Base-by-base conservation (phyloP, 2,113 vertebrate genomes). In the Pseudopipra pipra region DNA sequence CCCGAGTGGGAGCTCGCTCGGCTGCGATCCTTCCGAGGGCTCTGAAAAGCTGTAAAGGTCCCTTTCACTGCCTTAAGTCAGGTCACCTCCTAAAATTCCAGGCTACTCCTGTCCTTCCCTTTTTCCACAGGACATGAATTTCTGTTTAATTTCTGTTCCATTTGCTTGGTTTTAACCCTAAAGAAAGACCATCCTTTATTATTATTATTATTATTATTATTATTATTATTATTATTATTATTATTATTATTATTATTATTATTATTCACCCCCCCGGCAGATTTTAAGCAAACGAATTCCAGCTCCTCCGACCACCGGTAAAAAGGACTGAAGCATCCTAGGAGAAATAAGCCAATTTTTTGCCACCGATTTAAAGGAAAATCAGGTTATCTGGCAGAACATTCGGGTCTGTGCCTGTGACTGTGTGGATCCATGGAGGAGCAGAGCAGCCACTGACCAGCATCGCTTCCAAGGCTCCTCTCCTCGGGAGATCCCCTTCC, bases 401-500 rank as follows among this genome's bases (percentile, higher is more conserved):
- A 7, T 3, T 30, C 24, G 44, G 5, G 31, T 67, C 52, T 14
- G 47, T 54, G 81, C 70, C n/a, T 22, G 56, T 9, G 62, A 12
- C 77, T 55, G 66, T 3, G 59, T 28, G 92, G 78, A 71, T 31
- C 49, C 30, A 46, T 0, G 4, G 28, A 58, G 67, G 70, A n/a
- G 51, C 3, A 22, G 31, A 25, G 61, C 65, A 65, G 65, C 51
- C 46, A 21, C 41, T 76, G 85, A 73, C 68, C 89, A n/a, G 7
- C 75, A 14, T 23, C 20, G 23, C 93, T 90, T 39, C 95, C 71
- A 70, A 12, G 37, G 12, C 74, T 65, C 59, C 87, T 79, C 79
- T 65, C 55, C 87, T 77, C 79, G 44, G 49, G 95, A 96, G 86
- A 94, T 83, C 89, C 85, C 78, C 95, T 95, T 95, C 65, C 94